Conservation (phyloP, 2,113 vertebrate species). For the Phalacrocorax carbo region DNA sequence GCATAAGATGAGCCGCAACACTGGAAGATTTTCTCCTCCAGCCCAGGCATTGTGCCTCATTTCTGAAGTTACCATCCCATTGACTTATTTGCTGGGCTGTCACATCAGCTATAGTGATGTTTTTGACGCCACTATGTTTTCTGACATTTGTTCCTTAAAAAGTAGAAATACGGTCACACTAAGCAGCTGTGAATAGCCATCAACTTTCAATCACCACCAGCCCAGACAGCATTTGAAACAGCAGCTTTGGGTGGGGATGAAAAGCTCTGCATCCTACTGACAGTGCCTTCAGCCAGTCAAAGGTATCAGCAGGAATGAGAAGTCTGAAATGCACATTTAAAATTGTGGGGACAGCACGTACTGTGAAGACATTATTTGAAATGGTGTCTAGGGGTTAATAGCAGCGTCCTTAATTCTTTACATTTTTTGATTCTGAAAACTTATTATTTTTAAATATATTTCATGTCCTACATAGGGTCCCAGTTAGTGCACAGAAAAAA, state of each 20-base stretch:
- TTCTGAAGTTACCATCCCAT: neutral
- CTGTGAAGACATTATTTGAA: neutral
- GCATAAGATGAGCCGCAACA: neutral
- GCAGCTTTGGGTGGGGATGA: neutral
- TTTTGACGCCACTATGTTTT: neutral
- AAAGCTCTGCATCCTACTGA: neutral
- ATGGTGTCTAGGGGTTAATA: neutral
- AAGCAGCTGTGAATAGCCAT: constrained; percentile 4
- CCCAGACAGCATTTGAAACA: neutral
- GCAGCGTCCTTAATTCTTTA: neutral
- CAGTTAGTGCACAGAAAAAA: neutral
- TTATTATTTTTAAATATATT: neutral
- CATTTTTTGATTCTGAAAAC: neutral
- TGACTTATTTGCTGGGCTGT: constrained; percentile 8
- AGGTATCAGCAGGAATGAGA: neutral
- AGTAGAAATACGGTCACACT: neutral
- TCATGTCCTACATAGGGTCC: neutral
- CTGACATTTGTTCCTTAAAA: constrained; percentile 17
- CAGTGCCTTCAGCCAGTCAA: neutral
- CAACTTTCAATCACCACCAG: neutral
- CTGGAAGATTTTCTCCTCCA: neutral
- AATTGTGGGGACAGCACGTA: neutral
- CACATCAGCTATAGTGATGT: neutral
- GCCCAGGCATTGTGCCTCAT: neutral
- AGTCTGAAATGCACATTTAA: neutral